Evolutionary conservation across 2,888 invertebrate species (phyloP).

Genomic region (Drosophila pullipes): DNA sequence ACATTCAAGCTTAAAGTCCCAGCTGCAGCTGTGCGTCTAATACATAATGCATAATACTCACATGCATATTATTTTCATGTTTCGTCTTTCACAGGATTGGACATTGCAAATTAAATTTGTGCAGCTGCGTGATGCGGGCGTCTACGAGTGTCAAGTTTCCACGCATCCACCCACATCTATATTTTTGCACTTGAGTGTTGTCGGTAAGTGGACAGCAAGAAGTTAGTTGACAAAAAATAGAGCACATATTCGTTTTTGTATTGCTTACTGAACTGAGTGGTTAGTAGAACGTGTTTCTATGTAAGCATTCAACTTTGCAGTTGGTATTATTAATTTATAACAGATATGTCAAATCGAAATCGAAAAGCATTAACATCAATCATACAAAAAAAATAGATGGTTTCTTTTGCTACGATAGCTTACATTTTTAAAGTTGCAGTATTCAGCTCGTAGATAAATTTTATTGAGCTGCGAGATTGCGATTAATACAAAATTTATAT

Average conservation of each 20-base stretch:
- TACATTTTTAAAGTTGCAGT: too few species aligned
- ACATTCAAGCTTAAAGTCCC: slow-evolving; percentile 3
- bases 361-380: background rate
- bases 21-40: slow-evolving; percentile 6
- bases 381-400: background rate
- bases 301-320: slow-evolving; percentile 1
- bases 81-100: slow-evolving; percentile 90
- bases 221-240: background rate
- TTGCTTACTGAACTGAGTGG: background rate
- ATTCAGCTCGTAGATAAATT: background rate
- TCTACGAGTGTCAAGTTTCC: slow-evolving; percentile 96
- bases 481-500: too few species aligned
- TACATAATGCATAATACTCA: too few species aligned
- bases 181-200: slow-evolving; percentile 93
- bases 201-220: slow-evolving; percentile 89
- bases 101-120: slow-evolving; percentile 95
- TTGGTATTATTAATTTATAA: background rate
- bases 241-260: background rate
- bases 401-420: background rate
- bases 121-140: slow-evolving; percentile 93
- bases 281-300: background rate
- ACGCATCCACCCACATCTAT: slow-evolving; percentile 96
- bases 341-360: background rate
- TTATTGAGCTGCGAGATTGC: background rate
- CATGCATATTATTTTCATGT: background rate